Conservation (phyloP, 2,888 invertebrate genomes). For the Euproctis similis region DNA sequence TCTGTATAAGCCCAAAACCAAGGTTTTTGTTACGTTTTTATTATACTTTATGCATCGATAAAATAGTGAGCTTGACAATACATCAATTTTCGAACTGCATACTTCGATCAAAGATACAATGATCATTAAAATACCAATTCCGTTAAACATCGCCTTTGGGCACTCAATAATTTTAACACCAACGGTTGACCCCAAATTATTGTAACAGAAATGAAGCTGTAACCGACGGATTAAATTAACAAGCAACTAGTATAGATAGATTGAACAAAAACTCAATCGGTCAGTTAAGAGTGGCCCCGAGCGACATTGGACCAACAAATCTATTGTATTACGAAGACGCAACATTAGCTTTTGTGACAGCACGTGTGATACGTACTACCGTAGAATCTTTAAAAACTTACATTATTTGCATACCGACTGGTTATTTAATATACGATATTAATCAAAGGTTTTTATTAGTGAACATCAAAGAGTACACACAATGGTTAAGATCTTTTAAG, state of each 20-base stretch:
- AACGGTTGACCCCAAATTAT: not conserved
- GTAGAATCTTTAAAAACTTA: conserved; percentile 54
- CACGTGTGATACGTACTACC: conserved; percentile 70
- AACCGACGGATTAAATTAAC: conserved; percentile 2
- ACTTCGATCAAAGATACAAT: too few relatives aligned
- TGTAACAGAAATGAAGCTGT: not conserved
- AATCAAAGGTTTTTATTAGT: conserved; percentile 77
- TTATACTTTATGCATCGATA: too few relatives aligned
- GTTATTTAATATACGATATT: conserved; percentile 74
- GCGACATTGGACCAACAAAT: conserved; percentile 39
- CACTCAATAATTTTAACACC: conserved; percentile 3
- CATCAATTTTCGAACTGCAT: too few relatives aligned
- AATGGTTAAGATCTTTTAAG: conserved; percentile 75
- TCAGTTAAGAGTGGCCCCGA: conserved; percentile 26
- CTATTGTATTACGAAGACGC: conserved; percentile 60
- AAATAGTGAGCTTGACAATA: too few relatives aligned
- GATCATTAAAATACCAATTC: too few relatives aligned
- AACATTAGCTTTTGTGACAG: conserved; percentile 63
- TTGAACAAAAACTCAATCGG: conserved; percentile 26
- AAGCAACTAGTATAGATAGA: conserved; percentile 11
- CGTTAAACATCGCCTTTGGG: too few relatives aligned
- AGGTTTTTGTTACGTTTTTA: too few relatives aligned
- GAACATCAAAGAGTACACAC: conserved; percentile 74
- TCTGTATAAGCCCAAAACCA: too few relatives aligned
- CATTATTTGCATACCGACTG: conserved; percentile 74